Conservation (phyloP, 2,797 vertebrate species). For the Coregonus suidteri region DNA sequence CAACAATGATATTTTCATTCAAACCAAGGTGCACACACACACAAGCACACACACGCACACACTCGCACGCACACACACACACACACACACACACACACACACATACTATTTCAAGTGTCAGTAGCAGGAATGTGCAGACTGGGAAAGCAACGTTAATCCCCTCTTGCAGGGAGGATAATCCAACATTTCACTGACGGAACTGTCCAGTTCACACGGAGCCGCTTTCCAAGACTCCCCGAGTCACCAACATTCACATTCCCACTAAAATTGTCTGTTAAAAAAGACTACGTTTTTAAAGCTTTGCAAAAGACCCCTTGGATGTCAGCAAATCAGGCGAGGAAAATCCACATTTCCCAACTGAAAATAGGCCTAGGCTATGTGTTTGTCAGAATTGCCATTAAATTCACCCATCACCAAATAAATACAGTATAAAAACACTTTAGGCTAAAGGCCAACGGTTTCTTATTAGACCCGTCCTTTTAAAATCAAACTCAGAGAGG, state of each 20-base stretch:
- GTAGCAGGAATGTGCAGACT: conserved; percentile 55
- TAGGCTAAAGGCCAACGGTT: too few species aligned
- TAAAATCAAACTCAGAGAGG: too few species aligned
- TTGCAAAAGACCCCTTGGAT: background rate
- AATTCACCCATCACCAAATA: too few species aligned
- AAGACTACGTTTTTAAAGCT: background rate
- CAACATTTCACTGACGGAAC: conserved; percentile 36
- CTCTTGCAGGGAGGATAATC: conserved; percentile 38
- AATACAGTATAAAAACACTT: too few species aligned
- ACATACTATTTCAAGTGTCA: background rate
- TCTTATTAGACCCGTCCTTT: too few species aligned
- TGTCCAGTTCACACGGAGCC: conserved; percentile 42
- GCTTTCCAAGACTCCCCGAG: background rate
- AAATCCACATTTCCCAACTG: background rate
- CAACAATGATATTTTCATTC: background rate
- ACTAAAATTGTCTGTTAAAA: background rate
- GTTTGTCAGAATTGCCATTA: too few species aligned
- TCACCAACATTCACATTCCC: background rate
- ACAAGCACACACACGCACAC: background rate
- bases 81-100: too few species aligned
- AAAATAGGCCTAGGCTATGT: background rate
- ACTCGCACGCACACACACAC: conserved; percentile 34
- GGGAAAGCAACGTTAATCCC: conserved; percentile 65
- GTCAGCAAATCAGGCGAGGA: background rate
- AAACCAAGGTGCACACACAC: background rate